Conservation (phyloP, 2,888 invertebrate species). For the Trichogramma dendrolimi region DNA sequence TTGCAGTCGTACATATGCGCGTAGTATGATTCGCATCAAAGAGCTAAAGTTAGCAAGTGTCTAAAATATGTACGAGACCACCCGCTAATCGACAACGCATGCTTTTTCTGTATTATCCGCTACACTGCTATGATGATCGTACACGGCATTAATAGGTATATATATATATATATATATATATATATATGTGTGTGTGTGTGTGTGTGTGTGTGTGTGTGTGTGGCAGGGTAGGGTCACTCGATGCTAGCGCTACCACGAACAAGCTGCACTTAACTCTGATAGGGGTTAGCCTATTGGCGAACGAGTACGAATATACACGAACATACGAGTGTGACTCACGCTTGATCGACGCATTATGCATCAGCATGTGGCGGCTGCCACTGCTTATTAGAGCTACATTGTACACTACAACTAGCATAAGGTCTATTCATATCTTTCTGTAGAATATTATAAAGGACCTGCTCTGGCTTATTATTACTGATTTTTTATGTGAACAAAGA, state of each 20-base stretch:
- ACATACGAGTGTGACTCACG: slow-evolving; percentile 13
- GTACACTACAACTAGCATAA: background rate
- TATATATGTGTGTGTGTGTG: too few relatives aligned
- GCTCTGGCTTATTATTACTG: too few relatives aligned
- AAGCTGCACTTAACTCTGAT: slow-evolving; percentile 47
- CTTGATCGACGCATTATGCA: slow-evolving; percentile 49
- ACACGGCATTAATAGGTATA: too few relatives aligned
- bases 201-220: too few relatives aligned
- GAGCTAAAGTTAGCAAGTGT: slow-evolving; percentile 10
- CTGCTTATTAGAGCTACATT: slow-evolving; percentile 41
- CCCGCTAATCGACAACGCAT: slow-evolving; percentile 28
- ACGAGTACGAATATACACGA: slow-evolving; percentile 24
- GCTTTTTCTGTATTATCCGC: slow-evolving; percentile 19
- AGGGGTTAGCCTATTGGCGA: background rate
- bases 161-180: too few relatives aligned
- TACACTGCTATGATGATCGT: too few relatives aligned
- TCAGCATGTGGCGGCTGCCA: slow-evolving; percentile 52
- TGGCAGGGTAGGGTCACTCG: slow-evolving; percentile 29
- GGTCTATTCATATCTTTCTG: slow-evolving; percentile 8
- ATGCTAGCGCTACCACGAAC: slow-evolving; percentile 33
- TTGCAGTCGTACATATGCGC: too few relatives aligned
- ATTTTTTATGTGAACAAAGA: too few relatives aligned
- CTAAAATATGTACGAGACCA: slow-evolving; percentile 19
- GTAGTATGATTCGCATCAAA: slow-evolving; percentile 4
- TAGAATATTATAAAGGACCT: too few relatives aligned